These are phyloP conservation scores for Rhorus exstirpatorius DNA, from an alignment of 2,888 invertebrate species.

Conservation along the genomic window DNA sequence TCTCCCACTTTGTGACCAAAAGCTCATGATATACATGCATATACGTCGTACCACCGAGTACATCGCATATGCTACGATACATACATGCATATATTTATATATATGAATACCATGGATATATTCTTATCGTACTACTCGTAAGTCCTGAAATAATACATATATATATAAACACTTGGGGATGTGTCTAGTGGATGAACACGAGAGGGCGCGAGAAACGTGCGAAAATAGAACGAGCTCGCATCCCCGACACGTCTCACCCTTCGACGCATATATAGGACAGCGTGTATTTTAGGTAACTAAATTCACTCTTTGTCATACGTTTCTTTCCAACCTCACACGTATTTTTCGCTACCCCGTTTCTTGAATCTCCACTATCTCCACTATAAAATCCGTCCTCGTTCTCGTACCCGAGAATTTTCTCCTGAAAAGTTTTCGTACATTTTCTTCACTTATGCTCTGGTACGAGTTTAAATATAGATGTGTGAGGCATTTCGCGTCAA, in stretches of 20 bases:
- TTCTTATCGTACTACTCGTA: neutral
- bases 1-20: conserved; percentile 38
- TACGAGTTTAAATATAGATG: neutral
- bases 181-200: conserved; percentile 1
- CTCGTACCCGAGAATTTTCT: conserved; percentile 50
- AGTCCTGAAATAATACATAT: conserved; percentile 14
- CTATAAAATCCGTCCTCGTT: conserved; percentile 32
- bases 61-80: neutral
- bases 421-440: conserved; percentile 47
- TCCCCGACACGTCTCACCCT: conserved; percentile 3
- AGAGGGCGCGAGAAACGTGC: conserved; percentile 13
- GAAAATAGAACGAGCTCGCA: conserved; percentile 17
- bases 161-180: conserved; percentile 11
- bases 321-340: conserved; percentile 57
- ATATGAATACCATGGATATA: neutral
- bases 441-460: conserved; percentile 27
- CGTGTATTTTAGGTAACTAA: conserved; percentile 55
- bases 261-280: conserved; percentile 10
- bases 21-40: conserved; percentile 24
- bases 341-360: conserved; percentile 53
- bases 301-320: conserved; percentile 63
- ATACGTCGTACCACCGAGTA: conserved; percentile 24
- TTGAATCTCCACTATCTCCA: conserved; percentile 25
- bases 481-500: neutral
- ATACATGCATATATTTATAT: neutral